These are phyloP conservation scores for Casuarius casuarius DNA, from an alignment of 2,113 vertebrate species.

Conservation along the genomic window DNA sequence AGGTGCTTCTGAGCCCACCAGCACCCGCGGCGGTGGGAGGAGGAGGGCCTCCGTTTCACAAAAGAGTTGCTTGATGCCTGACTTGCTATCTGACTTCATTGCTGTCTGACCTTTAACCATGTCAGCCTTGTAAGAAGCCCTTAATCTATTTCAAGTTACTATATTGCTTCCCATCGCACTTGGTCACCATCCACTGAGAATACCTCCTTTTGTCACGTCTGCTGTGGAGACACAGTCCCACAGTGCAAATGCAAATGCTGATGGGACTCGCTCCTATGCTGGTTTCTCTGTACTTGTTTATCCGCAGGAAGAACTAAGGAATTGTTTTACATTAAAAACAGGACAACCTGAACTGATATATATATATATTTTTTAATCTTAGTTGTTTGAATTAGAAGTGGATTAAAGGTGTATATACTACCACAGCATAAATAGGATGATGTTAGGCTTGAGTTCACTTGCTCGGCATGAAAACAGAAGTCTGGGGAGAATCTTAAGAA, in stretches of 20 bases:
- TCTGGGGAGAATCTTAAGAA: neutral
- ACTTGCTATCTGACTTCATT: neutral
- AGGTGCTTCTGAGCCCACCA: neutral
- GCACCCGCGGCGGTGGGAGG: neutral
- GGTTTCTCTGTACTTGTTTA: neutral
- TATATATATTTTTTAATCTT: neutral
- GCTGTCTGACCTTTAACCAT: neutral
- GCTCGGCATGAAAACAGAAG: neutral
- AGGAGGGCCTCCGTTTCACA: neutral
- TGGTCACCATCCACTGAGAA: neutral
- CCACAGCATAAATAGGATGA: neutral
- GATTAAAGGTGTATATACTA: slow-evolving; percentile 13
- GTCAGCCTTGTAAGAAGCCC: neutral
- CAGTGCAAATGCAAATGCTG: neutral
- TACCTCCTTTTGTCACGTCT: neutral
- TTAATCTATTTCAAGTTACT: neutral
- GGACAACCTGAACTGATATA: neutral
- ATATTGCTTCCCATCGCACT: neutral
- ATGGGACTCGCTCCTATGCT: neutral
- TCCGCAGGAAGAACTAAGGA: neutral
- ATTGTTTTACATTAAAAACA: neutral
- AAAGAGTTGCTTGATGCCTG: neutral
- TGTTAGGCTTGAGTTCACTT: neutral
- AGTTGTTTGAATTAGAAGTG: slow-evolving; percentile 2
- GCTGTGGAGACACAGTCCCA: neutral